phyloP scores from a whole-genome alignment of 2,113 vertebrate genomes.

The Danionella cerebrum region DNA sequence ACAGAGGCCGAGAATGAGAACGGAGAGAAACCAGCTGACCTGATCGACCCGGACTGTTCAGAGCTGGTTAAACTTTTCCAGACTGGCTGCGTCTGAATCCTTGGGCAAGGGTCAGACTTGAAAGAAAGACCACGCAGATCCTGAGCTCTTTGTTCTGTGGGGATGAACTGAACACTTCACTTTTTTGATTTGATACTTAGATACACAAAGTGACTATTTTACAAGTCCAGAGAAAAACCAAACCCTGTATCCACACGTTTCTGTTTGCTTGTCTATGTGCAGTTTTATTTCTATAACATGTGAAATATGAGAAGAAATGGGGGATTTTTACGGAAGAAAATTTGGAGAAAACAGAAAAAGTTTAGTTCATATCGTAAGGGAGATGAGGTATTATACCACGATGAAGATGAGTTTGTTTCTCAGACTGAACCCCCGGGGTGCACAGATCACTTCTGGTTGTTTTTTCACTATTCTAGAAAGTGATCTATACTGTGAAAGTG shows the following conservation, averaged over 20 bases:
- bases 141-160: background rate
- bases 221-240: background rate
- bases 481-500: background rate
- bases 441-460: too few relatives aligned
- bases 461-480: slow-evolving; percentile 5
- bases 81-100: slow-evolving; percentile 58
- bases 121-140: too few relatives aligned
- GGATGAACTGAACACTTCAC: background rate
- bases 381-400: too few relatives aligned
- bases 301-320: background rate
- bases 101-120: too few relatives aligned
- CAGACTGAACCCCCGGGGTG: too few relatives aligned
- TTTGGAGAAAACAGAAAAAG: background rate
- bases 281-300: background rate
- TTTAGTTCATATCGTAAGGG: background rate
- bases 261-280: background rate
- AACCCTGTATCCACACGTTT: background rate
- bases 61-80: slow-evolving; percentile 77
- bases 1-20: slow-evolving; percentile 71
- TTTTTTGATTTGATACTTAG: background rate
- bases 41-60: slow-evolving; percentile 80
- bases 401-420: too few relatives aligned
- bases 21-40: slow-evolving; percentile 80
- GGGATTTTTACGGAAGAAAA: background rate
- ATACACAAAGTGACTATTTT: background rate